A percentile compares a stretch with the other conserved stretches of the same genome.
Conservation (phyloP, 2,113 vertebrate species). For the Gulo gulo region DNA sequence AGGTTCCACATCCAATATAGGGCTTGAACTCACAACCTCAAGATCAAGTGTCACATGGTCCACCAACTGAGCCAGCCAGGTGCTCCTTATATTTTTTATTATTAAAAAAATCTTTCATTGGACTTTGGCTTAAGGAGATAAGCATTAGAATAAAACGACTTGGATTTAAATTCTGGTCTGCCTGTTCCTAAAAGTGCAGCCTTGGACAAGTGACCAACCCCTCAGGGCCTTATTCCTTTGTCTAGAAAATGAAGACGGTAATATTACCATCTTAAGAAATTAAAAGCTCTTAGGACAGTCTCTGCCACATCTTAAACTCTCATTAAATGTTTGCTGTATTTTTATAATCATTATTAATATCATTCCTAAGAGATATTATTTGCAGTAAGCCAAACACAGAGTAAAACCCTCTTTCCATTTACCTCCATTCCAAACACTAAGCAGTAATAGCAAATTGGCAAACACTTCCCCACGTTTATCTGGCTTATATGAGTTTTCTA, state of each 20-base stretch:
- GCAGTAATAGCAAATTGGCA: not conserved
- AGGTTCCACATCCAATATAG: not conserved
- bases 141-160: not conserved
- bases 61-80: not conserved
- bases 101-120: not conserved
- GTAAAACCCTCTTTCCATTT: not conserved
- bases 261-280: not conserved
- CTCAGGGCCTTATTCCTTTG: not conserved
- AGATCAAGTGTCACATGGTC: not conserved
- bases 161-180: constrained; percentile 1
- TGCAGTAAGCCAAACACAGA: not conserved
- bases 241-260: not conserved
- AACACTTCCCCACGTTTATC: not conserved
- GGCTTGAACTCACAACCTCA: not conserved
- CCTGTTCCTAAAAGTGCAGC: not conserved
- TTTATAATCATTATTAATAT: constrained; percentile 1
- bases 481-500: not conserved
- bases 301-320: not conserved
- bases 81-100: not conserved
- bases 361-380: not conserved
- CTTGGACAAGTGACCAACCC: not conserved
- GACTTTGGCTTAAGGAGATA: constrained; percentile 2
- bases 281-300: not conserved
- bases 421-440: not conserved
- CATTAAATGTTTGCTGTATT: not conserved